These are phyloP conservation scores for Rhinogobio ventralis DNA, from an alignment of 2,797 vertebrate species.

Conservation along the genomic window DNA sequence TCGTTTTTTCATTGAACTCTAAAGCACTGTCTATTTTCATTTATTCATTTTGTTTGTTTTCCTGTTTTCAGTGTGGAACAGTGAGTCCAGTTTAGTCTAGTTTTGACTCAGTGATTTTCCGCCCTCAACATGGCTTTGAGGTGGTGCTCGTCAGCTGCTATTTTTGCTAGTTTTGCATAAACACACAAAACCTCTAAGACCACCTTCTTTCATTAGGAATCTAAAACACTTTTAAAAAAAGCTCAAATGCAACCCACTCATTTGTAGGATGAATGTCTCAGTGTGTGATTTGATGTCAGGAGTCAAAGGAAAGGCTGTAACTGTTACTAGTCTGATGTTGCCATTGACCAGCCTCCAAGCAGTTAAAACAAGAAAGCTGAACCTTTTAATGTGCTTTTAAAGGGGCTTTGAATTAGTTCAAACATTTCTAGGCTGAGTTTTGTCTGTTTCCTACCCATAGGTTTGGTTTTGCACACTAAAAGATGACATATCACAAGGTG, in stretches of 20 bases:
- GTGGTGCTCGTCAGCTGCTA: constrained; percentile 53
- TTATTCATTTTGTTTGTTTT: constrained; percentile 1
- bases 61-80: constrained; percentile 14
- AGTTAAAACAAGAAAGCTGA: constrained; percentile 42
- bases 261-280: constrained; percentile 67
- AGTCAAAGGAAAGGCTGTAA: constrained; percentile 74
- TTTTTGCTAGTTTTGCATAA: constrained; percentile 69
- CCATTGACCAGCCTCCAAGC: not conserved
- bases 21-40: not conserved
- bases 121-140: constrained; percentile 52
- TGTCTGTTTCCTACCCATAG: not conserved
- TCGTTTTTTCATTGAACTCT: constrained; percentile 54
- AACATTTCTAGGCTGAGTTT: not conserved
- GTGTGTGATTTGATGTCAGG: constrained; percentile 64
- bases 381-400: constrained; percentile 24
- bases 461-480: constrained; percentile 4
- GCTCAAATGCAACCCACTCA: constrained; percentile 59
- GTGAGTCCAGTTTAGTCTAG: constrained; percentile 7
- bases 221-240: constrained; percentile 61
- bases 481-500: constrained; percentile 19
- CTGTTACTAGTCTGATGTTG: constrained; percentile 41
- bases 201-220: constrained; percentile 56
- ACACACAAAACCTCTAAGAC: constrained; percentile 65
- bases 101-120: constrained; percentile 68
- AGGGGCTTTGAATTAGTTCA: not conserved